Evolutionary conservation across 2,113 vertebrate species (phyloP).

Genomic region (Fregetta grallaria): DNA sequence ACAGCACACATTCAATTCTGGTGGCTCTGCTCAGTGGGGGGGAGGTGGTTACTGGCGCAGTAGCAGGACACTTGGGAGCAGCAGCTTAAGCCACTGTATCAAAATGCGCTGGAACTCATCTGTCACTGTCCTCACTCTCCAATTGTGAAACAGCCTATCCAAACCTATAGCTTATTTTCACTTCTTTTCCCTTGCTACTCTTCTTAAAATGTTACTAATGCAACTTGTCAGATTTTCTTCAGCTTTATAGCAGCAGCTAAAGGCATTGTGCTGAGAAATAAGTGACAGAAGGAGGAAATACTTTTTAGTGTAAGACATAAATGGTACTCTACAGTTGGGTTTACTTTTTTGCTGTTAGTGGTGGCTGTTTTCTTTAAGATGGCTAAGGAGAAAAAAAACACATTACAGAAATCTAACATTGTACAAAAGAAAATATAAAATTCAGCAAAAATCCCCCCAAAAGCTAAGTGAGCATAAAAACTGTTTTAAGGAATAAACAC

Average conservation of each 20-base stretch:
- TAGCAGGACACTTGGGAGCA: background rate
- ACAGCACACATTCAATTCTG: background rate
- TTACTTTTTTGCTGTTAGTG: background rate
- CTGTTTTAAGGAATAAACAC: background rate
- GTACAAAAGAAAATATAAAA: background rate
- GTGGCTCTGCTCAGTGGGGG: background rate
- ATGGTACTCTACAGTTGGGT: background rate
- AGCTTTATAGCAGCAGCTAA: background rate
- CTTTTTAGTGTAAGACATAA: background rate
- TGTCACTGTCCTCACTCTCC: background rate
- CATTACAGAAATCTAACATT: background rate
- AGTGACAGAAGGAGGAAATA: background rate
- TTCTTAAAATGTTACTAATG: background rate
- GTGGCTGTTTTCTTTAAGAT: background rate
- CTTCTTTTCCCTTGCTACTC: background rate
- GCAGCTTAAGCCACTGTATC: background rate
- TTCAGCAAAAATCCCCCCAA: background rate
- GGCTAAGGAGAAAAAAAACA: background rate
- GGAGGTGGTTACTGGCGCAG: background rate
- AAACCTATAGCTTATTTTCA: background rate
- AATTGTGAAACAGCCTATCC: background rate
- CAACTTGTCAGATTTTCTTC: slow-evolving; percentile 1
- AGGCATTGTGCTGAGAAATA: background rate
- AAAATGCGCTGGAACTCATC: background rate
- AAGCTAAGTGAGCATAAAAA: background rate